These are phyloP conservation scores for Diloba caeruleocephala DNA, from an alignment of 2,888 invertebrate species.

Conservation along the genomic window DNA sequence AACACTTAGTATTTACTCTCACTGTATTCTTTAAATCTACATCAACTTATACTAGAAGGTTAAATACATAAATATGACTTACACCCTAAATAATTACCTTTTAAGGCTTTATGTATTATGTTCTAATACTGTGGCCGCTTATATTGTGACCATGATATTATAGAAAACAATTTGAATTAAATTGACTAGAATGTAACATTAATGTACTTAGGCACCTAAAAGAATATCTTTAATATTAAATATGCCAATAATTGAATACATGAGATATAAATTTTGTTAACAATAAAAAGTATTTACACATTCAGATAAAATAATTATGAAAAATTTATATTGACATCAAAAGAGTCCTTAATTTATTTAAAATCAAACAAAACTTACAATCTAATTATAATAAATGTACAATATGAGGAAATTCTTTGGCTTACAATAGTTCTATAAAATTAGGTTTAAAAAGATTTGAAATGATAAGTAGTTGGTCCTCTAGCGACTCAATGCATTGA, in stretches of 20 bases:
- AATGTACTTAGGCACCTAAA: constrained; percentile 71
- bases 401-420: constrained; percentile 60
- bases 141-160: constrained; percentile 35
- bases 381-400: constrained; percentile 46
- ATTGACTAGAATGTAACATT: constrained; percentile 81
- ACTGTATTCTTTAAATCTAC: constrained; percentile 60
- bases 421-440: constrained; percentile 47
- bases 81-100: constrained; percentile 45
- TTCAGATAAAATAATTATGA: constrained; percentile 38
- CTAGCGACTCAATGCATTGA: constrained; percentile 61
- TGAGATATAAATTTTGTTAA: constrained; percentile 37
- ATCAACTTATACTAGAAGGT: constrained; percentile 35
- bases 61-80: constrained; percentile 43
- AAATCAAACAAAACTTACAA: constrained; percentile 47
- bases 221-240: constrained; percentile 44
- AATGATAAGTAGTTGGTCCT: constrained; percentile 71
- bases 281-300: constrained; percentile 46
- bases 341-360: constrained; percentile 45
- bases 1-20: constrained; percentile 62
- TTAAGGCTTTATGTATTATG: constrained; percentile 38
- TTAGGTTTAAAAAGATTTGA: constrained; percentile 46
- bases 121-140: constrained; percentile 52
- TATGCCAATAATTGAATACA: constrained; percentile 46
- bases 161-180: constrained; percentile 62
- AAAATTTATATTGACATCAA: constrained; percentile 47